Evolutionary conservation across 2,888 invertebrate genomes (phyloP).

Genomic region (Volucella inflata): DNA sequence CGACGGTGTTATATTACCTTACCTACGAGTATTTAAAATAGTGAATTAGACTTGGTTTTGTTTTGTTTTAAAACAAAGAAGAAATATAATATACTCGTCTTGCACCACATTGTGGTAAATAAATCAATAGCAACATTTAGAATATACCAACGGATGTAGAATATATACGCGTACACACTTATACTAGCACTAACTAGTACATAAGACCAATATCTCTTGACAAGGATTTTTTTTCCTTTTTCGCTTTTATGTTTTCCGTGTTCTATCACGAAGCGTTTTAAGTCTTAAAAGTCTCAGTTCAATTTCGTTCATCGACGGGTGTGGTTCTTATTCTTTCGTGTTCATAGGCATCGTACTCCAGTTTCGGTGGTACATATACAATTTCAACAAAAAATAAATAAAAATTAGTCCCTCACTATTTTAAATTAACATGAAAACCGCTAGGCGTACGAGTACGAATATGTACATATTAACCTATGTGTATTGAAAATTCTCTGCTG

Average conservation of each 20-base stretch:
- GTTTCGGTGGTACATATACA: not conserved
- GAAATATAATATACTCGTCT: constrained; percentile 48
- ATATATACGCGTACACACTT: not conserved
- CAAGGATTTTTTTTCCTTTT: constrained; percentile 62
- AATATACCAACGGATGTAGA: constrained; percentile 26
- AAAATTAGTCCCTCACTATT: constrained; percentile 14
- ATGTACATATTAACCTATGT: not conserved
- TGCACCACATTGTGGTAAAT: constrained; percentile 62
- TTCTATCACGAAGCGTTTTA: constrained; percentile 56
- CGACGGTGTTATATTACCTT: constrained; percentile 55
- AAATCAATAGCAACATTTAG: constrained; percentile 59
- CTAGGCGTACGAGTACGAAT: constrained; percentile 26
- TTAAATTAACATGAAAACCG: constrained; percentile 27
- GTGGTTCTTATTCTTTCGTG: constrained; percentile 77
- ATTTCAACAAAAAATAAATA: constrained; percentile 8
- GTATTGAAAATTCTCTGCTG: constrained; percentile 43
- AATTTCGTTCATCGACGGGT: constrained; percentile 78
- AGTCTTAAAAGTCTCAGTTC: constrained; percentile 74
- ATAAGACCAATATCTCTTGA: constrained; percentile 38
- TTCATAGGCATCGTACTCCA: constrained; percentile 18
- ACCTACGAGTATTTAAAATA: constrained; percentile 43
- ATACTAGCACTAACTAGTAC: constrained; percentile 4
- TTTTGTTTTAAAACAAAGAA: constrained; percentile 21
- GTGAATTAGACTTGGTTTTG: constrained; percentile 52
- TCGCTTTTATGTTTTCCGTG: constrained; percentile 14